Base-by-base conservation (phyloP, 2,888 invertebrate species). In the Dryococelus australis region DNA sequence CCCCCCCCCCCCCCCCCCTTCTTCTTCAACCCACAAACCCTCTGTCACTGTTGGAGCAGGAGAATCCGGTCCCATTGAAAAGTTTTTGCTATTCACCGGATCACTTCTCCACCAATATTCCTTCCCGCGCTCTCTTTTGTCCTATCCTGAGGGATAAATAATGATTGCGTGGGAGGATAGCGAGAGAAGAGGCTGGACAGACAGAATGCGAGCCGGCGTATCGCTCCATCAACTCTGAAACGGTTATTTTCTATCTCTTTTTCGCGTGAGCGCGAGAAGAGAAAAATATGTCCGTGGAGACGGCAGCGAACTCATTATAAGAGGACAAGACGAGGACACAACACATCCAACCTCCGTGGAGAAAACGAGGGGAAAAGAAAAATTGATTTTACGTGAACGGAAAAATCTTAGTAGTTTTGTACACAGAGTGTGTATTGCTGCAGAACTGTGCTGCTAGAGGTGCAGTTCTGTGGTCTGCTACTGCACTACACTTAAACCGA, bases 71-170 rank as follows among this genome's bases (percentile, higher is more conserved):
- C 65, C 65, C n/a, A n/a, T 65, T 65, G 65, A 65, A 65, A 35
- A 65, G 65, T 65, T 65, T 65, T 65, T 65, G 65, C n/a, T 8
- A 65, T 65, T 65, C 65, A 12, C 16, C 65, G 65, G n/a, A 65
- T 65, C 65, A n/a, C 65, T 65, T 65, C 65, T 65, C 65, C 65
- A n/a, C 24, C 65, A 16, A 65, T 65, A 65, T 65, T 65, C 65
- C 35, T 65, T 65, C n/a, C 65, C 65, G 6, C 8, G 24, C 65
- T 65, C 65, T 65, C n/a, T 65, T 65, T 65, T 65, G 65, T 65
- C 65, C 65, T 24, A 35, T 8, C 65, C 16, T 24, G 65, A 65
- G n/a, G 65, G 65, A 20, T 65, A n/a, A n/a, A 65, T 65, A 65
- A 65, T 65, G 6, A 65, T 65, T 20, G 65, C 65, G 65, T 65